Base-by-base conservation (phyloP, 2,888 invertebrate genomes). In the Colostygia pectinataria region DNA sequence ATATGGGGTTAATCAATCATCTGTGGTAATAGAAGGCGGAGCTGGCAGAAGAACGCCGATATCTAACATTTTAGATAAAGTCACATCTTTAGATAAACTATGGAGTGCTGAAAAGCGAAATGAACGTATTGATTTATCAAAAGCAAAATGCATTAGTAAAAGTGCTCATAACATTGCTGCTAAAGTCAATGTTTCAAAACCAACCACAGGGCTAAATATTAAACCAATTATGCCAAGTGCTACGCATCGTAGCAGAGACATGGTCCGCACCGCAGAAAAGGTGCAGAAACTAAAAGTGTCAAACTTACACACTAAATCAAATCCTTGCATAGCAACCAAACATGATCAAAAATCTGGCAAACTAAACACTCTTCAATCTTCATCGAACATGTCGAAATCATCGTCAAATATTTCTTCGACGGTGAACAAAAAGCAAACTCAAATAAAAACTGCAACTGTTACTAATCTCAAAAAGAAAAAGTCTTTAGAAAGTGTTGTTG, bases 11-110 rank as follows among this genome's bases (percentile, higher is more conserved):
- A 57, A 70, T 12, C 68, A 70, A 44, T 54, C 73, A 23, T 86
- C 85, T 28, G 71, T 88, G 2, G 55, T 82, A 1, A 85, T 91
- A 47, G 86, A 90, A 73, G 90, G 89, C 10, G 91, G 91, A 13
- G 91, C 77, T 33, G 91, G 91, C 14, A 75, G 90, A 63, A 80
- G 78, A 67, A 91, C 91, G 5, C 91, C 91, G 4, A 90, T 91
- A 50, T 73, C 91, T 5, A 90, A 83, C 60, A 90, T 90, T 61
- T 68, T 91, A 45, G 91, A 91, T 48, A 88, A 86, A 75, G 83
- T 89, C 0, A 90, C 90, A 14, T 75, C 92, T 1, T 83, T 92
- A 63, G 93, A 93, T 67, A 91, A 93, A 61, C 63, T 90, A 20
- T 91, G 91, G 90, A 82, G 86, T 64, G 76, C 88, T 38, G 89